Base-by-base conservation (phyloP, 2,888 invertebrate genomes). In the Epirrhoe alternata region DNA sequence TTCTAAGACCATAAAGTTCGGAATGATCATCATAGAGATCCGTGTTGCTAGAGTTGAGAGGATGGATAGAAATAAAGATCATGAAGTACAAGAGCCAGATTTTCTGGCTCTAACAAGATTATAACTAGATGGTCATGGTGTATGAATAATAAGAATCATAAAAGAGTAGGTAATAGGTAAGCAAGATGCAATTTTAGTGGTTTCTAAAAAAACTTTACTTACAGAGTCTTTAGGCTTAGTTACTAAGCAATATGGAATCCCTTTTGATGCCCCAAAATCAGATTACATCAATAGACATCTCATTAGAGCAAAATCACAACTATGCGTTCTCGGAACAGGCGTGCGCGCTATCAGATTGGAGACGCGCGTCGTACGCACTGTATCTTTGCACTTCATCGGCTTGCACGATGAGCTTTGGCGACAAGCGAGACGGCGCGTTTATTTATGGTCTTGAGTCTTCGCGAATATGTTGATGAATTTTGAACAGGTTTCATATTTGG, bases 311-410 rank as follows among this genome's bases (percentile, higher is more conserved):
- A 56, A 64, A 68, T 64, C 53, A 57, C 61, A 68, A 64, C 24
- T 57, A 68, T 64, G 67, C 17, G 52, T 68, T 68, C 68, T 57
- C 24, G 50, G 68, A 68, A 64, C 55, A 64, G 71, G 49, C 77
- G 74, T 81, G 82, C 80, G 70, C 72, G 79, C 79, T 88, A 88
- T 88, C 88, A 77, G 88, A 88, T 88, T 80, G 74, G 76, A 72
- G 74, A 74, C 77, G 78, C 80, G 78, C 83, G 75, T 78, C 77
- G 77, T 85, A 86, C 86, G 82, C 72, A 82, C 80, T 70, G 71
- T 77, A 79, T 78, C 78, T 72, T 64, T 71, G 76, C 76, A 75
- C 77, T 77, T 69, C 74, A 84, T 83, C 82, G 38, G 76, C 72
- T 73, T 76, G 69, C 61, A 35, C 71, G 68, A 69, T 74, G 72